Evolutionary conservation across 2,888 invertebrate species (phyloP), one percentile per base, ranked within the genome.

Genomic region (Mongoloraphidia duomilia): DNA sequence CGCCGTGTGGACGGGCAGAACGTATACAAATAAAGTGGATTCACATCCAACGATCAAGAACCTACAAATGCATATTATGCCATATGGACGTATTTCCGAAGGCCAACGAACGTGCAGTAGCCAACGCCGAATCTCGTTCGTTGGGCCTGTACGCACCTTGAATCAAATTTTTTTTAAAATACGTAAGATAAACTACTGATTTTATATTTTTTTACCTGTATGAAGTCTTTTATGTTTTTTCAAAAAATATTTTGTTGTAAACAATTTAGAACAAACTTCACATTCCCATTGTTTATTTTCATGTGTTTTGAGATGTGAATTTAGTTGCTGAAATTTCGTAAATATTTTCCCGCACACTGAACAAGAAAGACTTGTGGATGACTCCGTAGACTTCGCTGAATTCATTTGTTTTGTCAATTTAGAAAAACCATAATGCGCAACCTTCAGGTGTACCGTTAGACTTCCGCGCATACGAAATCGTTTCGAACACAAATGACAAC

Each of bases 171-270:
- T 26, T 26, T 26, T 26, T 26, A 5, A 26, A 26, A 26, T 26
- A 26, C 5, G 26, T 26, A 26, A 3, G 26, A 6, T 26, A 26
- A 13, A 5, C 12, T 14, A 12, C 4, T 17, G 8, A 6, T 44
- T 26, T 14, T 13, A n/a, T 9, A 39, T 38, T 14, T 47, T n/a
- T 54, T 58, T 60, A 83, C 84, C 85, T 66, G 86, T 86, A 66
- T 90, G 90, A 52, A 90, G 73, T 56, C 89, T 75, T 67, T 87
- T 87, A 64, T 90, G 90, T 66, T 90, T 90, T 68, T 88, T 89
- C 55, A 90, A 68, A 62, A 90, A 90, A 70, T 90, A 89, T 66
- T 90, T 90, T 2, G 89, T 90, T 0, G 89, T 89, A 62, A 90
- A 90, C 66, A 80, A 76, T 71, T 90, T 90, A 49, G 76, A 74